Percentiles rank a stretch among this genome's conserved stretches.
Conservation (phyloP, 2,113 vertebrate species). For the Macrotus californicus region DNA sequence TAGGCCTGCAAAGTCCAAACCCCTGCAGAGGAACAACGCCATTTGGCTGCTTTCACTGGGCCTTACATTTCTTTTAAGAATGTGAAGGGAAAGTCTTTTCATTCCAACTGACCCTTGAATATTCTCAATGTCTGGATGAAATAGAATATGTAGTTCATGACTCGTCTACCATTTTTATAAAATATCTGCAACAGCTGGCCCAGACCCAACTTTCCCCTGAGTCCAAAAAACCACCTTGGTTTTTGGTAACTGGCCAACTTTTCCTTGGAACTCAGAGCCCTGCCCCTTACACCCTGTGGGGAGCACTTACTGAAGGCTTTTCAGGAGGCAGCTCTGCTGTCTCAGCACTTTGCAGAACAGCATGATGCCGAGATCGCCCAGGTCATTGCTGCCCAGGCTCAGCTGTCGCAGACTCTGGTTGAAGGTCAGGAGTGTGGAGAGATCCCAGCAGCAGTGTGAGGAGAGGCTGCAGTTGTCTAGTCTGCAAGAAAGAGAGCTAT, state of each 20-base stretch:
- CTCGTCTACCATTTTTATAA: not conserved
- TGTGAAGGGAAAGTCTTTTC: not conserved
- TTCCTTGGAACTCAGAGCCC: not conserved
- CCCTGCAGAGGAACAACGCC: not conserved
- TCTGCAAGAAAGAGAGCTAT: conserved; percentile 52
- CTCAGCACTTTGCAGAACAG: conserved; percentile 78
- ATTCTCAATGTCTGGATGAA: not conserved
- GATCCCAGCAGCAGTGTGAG: conserved; percentile 71
- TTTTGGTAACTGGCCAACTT: not conserved
- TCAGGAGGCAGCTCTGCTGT: conserved; percentile 69
- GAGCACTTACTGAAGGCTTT: conserved; percentile 77
- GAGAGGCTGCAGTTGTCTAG: conserved; percentile 77
- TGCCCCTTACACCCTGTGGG: too few relatives aligned
- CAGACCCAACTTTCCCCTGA: not conserved
- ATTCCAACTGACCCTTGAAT: not conserved
- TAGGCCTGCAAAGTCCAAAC: not conserved
- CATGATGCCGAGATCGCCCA: conserved; percentile 73
- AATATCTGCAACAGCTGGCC: not conserved
- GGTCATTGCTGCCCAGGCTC: conserved; percentile 75
- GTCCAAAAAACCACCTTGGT: not conserved
- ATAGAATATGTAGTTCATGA: not conserved
- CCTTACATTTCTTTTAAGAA: not conserved
- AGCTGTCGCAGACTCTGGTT: conserved; percentile 74
- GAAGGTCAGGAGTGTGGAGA: conserved; percentile 57
- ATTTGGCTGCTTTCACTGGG: not conserved